Base-by-base conservation (phyloP, 2,113 vertebrate genomes). In the Progne subis region DNA sequence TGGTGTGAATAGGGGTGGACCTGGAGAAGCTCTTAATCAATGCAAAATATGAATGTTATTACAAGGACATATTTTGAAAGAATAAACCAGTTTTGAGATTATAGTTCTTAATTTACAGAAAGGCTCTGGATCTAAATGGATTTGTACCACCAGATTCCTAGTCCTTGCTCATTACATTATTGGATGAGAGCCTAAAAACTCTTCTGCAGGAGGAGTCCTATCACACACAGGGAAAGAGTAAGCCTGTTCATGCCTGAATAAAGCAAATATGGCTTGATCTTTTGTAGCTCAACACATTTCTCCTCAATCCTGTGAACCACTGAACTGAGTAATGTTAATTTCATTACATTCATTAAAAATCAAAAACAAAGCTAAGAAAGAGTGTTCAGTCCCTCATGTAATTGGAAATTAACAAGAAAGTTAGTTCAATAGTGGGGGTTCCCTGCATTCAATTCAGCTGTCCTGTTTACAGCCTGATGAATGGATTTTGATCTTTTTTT, bases 281-380 rank as follows among this genome's bases (percentile, higher is more conserved):
- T 85, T 67, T 88, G 46, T 94, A 94, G 75, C 55, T 85, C 89
- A 91, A 88, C 74, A 90, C 75, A 91, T 92, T 89, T 91, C 71
- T 90, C 82, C 56, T 88, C 85, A 46, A 20, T 93, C 60, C 84
- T 82, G 79, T 85, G 82, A 91, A 87, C 67, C 87, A 90, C 55
- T 95, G 90, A 94, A 94, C 90, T 90, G 75, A 80, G 34, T 82
- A 90, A 94, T 83, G 39, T 72, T 96, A 80, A 87, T 94, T 92
- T 39, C 75, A 92, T 87, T 90, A 77, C 57, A 86, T 70, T 87
- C 12, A 95, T 95, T 92, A 52, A 84, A 95, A 92, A 91, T 71
- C 1, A 64, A 74, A 84, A 88, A 67, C 85, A 89, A 92, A 85
- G 81, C 77, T 84, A 87, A 89, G 93, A 86, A 84, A 89, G 55